Percentiles rank a stretch among this genome's conserved stretches.
These are phyloP conservation scores for Saiga tatarica DNA, from an alignment of 2,113 vertebrate genomes.

Conservation along the genomic window DNA sequence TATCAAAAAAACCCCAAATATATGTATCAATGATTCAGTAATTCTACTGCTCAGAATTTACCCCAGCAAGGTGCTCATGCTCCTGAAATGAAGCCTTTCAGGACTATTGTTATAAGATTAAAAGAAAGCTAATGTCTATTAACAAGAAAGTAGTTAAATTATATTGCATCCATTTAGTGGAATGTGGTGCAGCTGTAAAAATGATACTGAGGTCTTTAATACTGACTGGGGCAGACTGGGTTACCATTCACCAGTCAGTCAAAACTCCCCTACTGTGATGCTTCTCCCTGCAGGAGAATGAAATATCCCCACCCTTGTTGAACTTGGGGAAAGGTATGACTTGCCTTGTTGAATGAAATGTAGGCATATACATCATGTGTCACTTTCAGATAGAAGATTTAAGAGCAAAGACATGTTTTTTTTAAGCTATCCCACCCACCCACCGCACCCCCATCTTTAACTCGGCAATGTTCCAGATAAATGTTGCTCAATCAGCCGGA, in stretches of 20 bases:
- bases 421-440: background rate
- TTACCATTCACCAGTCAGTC: background rate
- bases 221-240: background rate
- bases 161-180: background rate
- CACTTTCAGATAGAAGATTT: background rate
- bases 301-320: background rate
- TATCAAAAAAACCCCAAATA: background rate
- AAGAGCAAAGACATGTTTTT: background rate
- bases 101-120: background rate
- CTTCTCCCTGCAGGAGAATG: background rate
- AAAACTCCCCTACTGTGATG: background rate
- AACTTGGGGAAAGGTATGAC: background rate
- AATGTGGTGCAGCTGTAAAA: background rate
- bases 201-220: background rate
- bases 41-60: background rate
- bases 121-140: background rate
- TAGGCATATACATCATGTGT: background rate
- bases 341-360: background rate
- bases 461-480: background rate
- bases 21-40: background rate
- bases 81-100: background rate
- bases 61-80: background rate
- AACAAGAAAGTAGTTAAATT: background rate
- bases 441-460: background rate
- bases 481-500: background rate